Percentiles rank a stretch among this genome's conserved stretches.
phyloP scores from a whole-genome alignment of 2,797 vertebrate species.

The Anabacerthia variegaticeps region DNA sequence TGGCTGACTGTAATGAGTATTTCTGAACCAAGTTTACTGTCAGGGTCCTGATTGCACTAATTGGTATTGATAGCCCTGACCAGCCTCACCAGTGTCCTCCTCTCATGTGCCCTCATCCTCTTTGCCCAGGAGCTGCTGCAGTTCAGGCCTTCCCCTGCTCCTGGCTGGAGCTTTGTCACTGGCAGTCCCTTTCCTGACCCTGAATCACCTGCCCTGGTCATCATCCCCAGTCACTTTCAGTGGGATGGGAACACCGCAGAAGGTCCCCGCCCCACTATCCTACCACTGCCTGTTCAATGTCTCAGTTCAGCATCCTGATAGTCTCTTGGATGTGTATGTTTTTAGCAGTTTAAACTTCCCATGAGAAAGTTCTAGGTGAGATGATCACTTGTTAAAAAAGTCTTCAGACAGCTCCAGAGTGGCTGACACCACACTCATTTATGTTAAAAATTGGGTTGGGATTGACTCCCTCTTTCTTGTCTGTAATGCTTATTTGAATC shows the following conservation, averaged over 20 bases:
- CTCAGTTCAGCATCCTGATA: neutral
- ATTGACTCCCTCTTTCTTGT: neutral
- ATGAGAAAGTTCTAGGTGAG: neutral
- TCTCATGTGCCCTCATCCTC: fast-evolving
- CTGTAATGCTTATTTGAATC: fast-evolving
- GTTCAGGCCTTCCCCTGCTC: neutral
- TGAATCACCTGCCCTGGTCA: neutral
- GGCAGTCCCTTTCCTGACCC: neutral
- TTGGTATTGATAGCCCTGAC: neutral
- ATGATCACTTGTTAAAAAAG: neutral
- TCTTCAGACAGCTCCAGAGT: neutral
- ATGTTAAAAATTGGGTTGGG: neutral
- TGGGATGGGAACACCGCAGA: neutral
- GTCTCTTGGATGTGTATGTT: neutral
- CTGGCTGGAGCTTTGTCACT: neutral
- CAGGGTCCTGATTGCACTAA: neutral
- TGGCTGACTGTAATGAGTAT: neutral
- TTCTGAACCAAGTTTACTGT: neutral
- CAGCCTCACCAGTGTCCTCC: neutral
- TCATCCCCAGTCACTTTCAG: fast-evolving
- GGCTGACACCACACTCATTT: neutral
- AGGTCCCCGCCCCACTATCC: neutral
- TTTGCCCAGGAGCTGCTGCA: neutral
- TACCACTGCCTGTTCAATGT: neutral
- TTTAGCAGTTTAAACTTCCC: neutral